phyloP scores from a whole-genome alignment of 1,140 invertebrate species.

The Drosophila saltans region DNA sequence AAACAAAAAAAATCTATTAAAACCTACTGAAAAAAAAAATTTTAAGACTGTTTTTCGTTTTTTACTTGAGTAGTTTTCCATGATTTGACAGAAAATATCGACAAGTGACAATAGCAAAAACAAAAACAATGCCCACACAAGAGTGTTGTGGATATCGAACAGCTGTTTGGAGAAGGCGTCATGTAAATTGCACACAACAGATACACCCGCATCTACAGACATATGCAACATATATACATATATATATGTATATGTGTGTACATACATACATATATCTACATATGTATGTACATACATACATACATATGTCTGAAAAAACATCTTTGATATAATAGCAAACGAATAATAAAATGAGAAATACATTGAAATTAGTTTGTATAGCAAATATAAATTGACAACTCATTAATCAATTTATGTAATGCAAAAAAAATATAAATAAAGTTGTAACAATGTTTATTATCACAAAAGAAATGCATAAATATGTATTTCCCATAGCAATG shows the following conservation, averaged over 20 bases:
- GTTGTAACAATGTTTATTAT: no score
- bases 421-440: no score
- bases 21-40: background rate
- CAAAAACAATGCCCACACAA: constrained; percentile 18
- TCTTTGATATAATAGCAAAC: no score
- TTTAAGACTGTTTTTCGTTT: background rate
- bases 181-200: constrained; percentile 11
- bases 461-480: no score
- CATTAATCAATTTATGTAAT: no score
- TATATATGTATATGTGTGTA: background rate
- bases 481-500: no score
- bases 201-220: background rate
- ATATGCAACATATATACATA: background rate
- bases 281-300: no score
- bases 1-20: constrained; percentile 22
- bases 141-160: constrained; percentile 2
- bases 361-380: no score
- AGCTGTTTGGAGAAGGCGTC: constrained; percentile 34
- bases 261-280: no score
- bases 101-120: constrained; percentile 22
- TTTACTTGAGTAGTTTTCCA: constrained; percentile 37
- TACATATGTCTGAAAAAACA: no score
- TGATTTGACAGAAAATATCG: constrained; percentile 19
- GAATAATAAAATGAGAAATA: no score
- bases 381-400: no score